Evolutionary conservation across 1,140 invertebrate species (phyloP), one percentile per base, ranked within the genome.

Genomic region (Callitettix versicolor): DNA sequence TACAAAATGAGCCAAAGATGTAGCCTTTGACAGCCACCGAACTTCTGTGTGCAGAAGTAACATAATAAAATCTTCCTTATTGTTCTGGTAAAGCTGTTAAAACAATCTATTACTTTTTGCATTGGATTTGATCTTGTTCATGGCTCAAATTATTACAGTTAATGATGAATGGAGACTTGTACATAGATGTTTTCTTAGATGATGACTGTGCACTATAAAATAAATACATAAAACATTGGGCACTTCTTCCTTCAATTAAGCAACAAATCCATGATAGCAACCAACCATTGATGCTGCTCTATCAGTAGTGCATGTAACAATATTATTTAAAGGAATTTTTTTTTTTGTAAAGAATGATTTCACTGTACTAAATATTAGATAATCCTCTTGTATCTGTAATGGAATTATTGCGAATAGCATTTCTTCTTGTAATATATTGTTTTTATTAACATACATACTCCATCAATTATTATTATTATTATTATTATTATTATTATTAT

Each of bases 321-420:
- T 33, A 49, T 49, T 49, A 33, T 33, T 15, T 22, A 49, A 30
- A 17, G 47, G 47, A 21, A 49, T 49, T 7, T 49, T 33, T 5
- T 49, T 49, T 49, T 49, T 33, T 17, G 17, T 24, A 30, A 49
- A 26, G 18, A 5, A 30, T 17, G 47, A 49, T 49, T 49, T 49
- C 22, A 49, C 47, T 5, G 15, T 30, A 30, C 9, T 30, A 30
- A 9, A 30, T 4, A 11, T 26, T 49, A 21, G 24, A 49, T 12
- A 18, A 49, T 30, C 47, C 47, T 49, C 6, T 49, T 49, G 21
- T 49, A 49, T 49, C 47, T 26, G 47, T 49, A 49, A 33, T 49
- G 22, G 47, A 49, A 11, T 49, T 49, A 15, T n/a, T 15, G 47
- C 15, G 22, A 49, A 30, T 30, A 49, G 26, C 47, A 49, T 49